Percentiles rank a stretch among this genome's conserved stretches.
Conservation (phyloP, 2,888 invertebrate genomes). For the Drosophila cracens region DNA sequence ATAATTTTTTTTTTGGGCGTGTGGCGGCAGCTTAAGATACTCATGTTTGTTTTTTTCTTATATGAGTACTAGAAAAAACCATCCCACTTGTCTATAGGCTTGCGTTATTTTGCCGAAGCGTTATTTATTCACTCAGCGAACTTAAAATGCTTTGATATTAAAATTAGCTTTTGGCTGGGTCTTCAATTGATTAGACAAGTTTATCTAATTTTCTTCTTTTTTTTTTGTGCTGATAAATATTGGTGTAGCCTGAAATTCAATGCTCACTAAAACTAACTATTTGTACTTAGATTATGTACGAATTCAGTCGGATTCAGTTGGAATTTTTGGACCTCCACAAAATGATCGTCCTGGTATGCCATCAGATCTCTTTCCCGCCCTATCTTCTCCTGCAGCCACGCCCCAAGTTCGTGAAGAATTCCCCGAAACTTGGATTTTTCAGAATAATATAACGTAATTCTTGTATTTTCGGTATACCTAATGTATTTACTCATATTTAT, state of each 20-base stretch:
- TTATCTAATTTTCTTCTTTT: background rate
- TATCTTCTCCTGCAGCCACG: background rate
- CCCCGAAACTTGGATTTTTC: conserved; percentile 89
- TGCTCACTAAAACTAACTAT: no score
- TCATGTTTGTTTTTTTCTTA: background rate
- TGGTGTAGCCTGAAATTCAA: no score
- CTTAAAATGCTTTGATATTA: no score
- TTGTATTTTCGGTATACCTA: conserved; percentile 86
- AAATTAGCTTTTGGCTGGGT: no score
- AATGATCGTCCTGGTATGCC: background rate
- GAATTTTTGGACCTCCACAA: background rate
- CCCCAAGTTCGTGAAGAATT: conserved; percentile 86
- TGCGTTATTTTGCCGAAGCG: no score
- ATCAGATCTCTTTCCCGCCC: background rate
- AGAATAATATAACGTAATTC: conserved; percentile 85
- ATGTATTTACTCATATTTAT: conserved; percentile 7
- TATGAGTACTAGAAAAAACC: conserved; percentile 21
- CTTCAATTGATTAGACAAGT: no score
- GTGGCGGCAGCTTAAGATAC: background rate
- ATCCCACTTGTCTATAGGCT: background rate
- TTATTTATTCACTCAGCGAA: no score
- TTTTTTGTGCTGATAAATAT: no score
- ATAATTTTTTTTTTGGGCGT: no score
- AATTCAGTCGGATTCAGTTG: no score
- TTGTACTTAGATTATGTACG: no score